Base-by-base conservation (phyloP, 1,140 invertebrate species). In the Catajapyx aquilonaris region DNA sequence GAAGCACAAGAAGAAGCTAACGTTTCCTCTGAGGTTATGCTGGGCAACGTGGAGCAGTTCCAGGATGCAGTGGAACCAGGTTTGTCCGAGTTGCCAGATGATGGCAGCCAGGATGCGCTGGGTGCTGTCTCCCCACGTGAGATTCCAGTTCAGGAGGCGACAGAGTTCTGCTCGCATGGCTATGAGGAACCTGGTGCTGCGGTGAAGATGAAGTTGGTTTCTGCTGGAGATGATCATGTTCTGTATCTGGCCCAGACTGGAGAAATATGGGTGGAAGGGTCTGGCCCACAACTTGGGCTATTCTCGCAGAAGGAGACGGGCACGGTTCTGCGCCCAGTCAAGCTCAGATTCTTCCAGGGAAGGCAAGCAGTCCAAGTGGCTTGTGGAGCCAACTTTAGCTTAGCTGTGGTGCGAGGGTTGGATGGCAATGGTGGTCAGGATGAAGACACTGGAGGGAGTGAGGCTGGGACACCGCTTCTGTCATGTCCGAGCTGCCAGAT, bases 241-340 rank as follows among this genome's bases (percentile, higher is more conserved):
- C 55, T 77, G 5, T 76, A 70, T 54, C 62, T 75, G 17, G 72
- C 70, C 21, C 68, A 71, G 44, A 65, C 57, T 54, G 71, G 73
- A 16, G 69, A 80, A 41, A 53, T 83, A 7, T 81, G 76, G 76
- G 72, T 68, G 1, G 73, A 66, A 44, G 78, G 79, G 30, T 53
- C 60, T 47, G 76, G 79, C 53, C 65, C 68, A 5, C 71, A 79
- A 49, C 66, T 80, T 38, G 65, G 69, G 15, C 62, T 80, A 40
- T 66, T 66, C 33, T 57, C 31, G 5, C 20, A 20, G 16, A 36
- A 21, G n/a, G 35, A 41, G 28, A 34, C 36, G n/a, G 34, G 33
- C 11, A 17, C 20, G 11, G 15, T 57, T 39, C 44, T 44, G 38
- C 61, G 56, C 47, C 72, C 76, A 38, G 66, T 65, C 25, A 70